Percentiles rank a stretch among this genome's conserved stretches.
Evolutionary conservation across 37 sponge, comb jelly and placozoan genomes (phyloP).

Genomic region (Sycon ciliatum): DNA sequence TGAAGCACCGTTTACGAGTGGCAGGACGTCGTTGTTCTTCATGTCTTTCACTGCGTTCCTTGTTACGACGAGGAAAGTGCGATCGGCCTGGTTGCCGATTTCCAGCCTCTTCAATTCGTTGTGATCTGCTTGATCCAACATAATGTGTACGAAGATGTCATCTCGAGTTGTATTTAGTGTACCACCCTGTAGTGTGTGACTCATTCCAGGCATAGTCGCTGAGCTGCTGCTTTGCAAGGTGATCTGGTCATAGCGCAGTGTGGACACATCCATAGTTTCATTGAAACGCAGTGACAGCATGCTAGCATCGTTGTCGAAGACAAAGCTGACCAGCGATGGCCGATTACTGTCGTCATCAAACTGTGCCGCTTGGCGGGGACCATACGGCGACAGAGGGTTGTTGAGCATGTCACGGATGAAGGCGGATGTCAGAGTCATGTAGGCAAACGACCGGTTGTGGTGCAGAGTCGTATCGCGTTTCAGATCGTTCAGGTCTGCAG

Average conservation of each 20-base stretch:
- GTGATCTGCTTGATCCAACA: too few relatives aligned
- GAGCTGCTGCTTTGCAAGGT: constrained; percentile 35
- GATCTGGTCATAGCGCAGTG: constrained; percentile 33
- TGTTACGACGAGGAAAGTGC: constrained; percentile 51
- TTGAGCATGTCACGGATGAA: constrained; percentile 57
- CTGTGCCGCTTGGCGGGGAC: too few relatives aligned
- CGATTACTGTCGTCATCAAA: neutral
- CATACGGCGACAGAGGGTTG: too few relatives aligned
- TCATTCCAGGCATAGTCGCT: too few relatives aligned
- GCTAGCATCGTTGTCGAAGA: constrained; percentile 41
- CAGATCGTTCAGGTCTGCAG: constrained; percentile 61
- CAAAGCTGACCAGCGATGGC: constrained; percentile 44
- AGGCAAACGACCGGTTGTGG: constrained; percentile 40
- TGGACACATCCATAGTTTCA: constrained; percentile 57
- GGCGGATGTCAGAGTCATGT: constrained; percentile 33
- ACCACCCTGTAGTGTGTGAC: too few relatives aligned
- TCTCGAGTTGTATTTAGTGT: too few relatives aligned
- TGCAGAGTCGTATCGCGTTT: constrained; percentile 54
- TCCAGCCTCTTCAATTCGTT: too few relatives aligned
- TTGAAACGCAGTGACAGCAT: constrained; percentile 52
- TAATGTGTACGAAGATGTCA: too few relatives aligned
- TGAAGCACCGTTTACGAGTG: constrained; percentile 17
- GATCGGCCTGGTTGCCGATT: too few relatives aligned
- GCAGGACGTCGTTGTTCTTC: constrained; percentile 50
- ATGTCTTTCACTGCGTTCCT: constrained; percentile 42